Evolutionary conservation across 2,888 invertebrate species (phyloP).

Genomic region (Acanthopleura granulata): DNA sequence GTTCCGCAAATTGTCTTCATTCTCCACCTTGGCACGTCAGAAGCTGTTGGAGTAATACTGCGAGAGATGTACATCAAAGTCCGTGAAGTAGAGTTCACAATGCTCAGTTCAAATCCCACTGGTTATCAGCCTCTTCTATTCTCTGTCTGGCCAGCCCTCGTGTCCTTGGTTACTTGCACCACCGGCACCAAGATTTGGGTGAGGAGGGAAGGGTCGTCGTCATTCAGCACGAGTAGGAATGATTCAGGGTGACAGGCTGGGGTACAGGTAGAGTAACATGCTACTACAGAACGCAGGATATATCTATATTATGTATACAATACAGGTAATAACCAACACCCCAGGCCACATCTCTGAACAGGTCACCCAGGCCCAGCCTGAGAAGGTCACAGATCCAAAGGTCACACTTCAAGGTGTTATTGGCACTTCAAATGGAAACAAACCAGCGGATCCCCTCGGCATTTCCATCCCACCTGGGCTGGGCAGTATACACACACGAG

Average conservation of each 20-base stretch:
- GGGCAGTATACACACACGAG: neutral
- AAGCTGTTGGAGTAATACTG: too few relatives aligned
- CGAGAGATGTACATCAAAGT: too few relatives aligned
- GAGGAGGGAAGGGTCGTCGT: too few relatives aligned
- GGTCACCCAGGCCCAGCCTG: neutral
- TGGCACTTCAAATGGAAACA: slow-evolving; percentile 5
- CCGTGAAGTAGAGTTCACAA: too few relatives aligned
- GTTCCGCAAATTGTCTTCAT: too few relatives aligned
- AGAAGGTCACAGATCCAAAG: neutral
- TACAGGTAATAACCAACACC: neutral
- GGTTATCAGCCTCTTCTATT: too few relatives aligned
- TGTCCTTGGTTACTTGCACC: too few relatives aligned
- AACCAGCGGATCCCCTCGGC: neutral
- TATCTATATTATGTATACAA: neutral
- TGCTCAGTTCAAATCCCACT: too few relatives aligned
- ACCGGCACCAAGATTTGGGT: too few relatives aligned
- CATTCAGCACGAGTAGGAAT: slow-evolving; percentile 13
- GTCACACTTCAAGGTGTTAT: neutral
- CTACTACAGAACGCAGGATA: neutral
- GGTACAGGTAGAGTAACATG: neutral
- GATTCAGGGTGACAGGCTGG: neutral
- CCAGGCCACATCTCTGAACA: neutral
- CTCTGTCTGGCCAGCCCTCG: too few relatives aligned
- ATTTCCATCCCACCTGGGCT: too few relatives aligned
- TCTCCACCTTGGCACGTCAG: too few relatives aligned